phyloP scores from a whole-genome alignment of 1,140 invertebrate species.

The Agraylea sexmaculata region DNA sequence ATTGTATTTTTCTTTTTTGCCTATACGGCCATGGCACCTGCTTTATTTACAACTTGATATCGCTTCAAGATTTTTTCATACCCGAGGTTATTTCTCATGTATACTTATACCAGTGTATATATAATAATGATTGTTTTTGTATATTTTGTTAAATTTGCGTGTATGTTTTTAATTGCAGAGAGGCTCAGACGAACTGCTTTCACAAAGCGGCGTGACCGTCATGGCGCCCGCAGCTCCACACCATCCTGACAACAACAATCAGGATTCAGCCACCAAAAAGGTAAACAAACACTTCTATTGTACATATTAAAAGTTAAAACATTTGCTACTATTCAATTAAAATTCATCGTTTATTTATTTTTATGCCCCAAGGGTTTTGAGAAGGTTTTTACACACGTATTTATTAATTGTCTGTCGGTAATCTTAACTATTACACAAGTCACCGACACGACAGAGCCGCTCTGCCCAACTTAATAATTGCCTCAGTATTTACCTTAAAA shows the following conservation, averaged over 20 bases:
- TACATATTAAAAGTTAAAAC: not conserved
- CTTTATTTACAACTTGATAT: no score
- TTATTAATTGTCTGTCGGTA: no score
- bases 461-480: no score
- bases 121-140: constrained; percentile 5
- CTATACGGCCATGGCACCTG: no score
- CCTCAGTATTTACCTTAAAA: no score
- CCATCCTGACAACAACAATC: constrained; percentile 84
- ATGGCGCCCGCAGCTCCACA: constrained; percentile 83
- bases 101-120: constrained; percentile 3
- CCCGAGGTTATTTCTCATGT: not conserved
- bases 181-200: constrained; percentile 89
- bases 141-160: constrained; percentile 18
- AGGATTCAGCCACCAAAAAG: constrained; percentile 83
- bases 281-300: constrained; percentile 39
- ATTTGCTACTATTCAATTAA: not conserved
- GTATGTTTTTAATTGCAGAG: constrained; percentile 62
- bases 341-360: no score
- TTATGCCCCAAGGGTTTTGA: no score
- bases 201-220: constrained; percentile 78
- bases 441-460: no score
- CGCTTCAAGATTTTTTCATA: not conserved
- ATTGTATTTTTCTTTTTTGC: no score
- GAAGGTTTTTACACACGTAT: no score
- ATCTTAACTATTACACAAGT: no score